Evolutionary conservation across 1,140 invertebrate genomes (phyloP).

Genomic region (Drosophila athabasca): DNA sequence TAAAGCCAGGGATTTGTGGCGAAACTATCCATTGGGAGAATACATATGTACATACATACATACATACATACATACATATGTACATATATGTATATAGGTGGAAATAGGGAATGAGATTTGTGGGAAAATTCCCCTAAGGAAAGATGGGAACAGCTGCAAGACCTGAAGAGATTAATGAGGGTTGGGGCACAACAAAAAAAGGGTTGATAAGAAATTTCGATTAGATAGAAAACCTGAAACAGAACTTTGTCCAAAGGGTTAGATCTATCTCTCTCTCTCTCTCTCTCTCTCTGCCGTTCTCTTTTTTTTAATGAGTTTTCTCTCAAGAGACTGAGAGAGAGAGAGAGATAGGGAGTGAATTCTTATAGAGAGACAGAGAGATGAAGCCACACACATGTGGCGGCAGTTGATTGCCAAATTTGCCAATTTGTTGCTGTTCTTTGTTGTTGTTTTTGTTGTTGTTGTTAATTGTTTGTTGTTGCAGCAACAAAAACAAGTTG

Average conservation of each 20-base stretch:
- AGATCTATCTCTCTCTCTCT: slow-evolving; percentile 24
- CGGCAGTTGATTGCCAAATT: slow-evolving; percentile 62
- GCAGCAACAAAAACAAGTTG: slow-evolving; percentile 60
- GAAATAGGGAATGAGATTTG: not conserved
- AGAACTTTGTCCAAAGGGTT: slow-evolving; percentile 25
- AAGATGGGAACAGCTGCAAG: slow-evolving; percentile 41
- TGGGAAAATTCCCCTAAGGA: slow-evolving; percentile 8
- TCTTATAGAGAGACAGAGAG: not conserved
- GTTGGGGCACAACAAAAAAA: slow-evolving; percentile 55
- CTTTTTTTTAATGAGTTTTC: slow-evolving; percentile 23
- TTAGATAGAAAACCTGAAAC: slow-evolving; percentile 48
- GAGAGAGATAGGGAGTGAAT: slow-evolving; percentile 13
- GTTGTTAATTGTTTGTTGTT: slow-evolving; percentile 54
- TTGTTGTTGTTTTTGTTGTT: slow-evolving; percentile 27
- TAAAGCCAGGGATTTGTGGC: slow-evolving; percentile 22
- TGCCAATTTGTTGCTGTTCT: slow-evolving; percentile 48
- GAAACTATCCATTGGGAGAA: slow-evolving; percentile 4
- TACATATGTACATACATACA: too few species aligned
- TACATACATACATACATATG: too few species aligned
- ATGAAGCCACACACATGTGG: slow-evolving; percentile 33
- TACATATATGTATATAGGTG: too few species aligned
- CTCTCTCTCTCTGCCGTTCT: too few species aligned
- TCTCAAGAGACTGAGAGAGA: not conserved
- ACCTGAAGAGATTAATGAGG: slow-evolving; percentile 71
- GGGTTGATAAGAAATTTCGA: slow-evolving; percentile 75